These are phyloP conservation scores for Tokudaia muenninki DNA, from an alignment of 2,797 vertebrate genomes.

Conservation along the genomic window DNA sequence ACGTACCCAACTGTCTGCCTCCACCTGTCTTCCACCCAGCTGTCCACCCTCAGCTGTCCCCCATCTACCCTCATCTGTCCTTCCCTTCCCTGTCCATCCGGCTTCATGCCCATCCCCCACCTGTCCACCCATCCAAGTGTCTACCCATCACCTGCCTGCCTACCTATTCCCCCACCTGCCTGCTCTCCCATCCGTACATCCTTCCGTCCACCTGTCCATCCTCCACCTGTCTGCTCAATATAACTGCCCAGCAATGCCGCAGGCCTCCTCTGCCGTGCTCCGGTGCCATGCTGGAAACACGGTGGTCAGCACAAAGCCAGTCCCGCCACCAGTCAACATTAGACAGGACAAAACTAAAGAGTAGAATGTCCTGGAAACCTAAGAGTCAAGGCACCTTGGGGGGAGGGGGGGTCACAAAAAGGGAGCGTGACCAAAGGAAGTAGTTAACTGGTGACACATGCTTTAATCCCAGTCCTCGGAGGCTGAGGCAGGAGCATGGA, in stretches of 20 bases:
- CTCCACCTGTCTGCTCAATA: accelerated
- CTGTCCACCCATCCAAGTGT: background rate
- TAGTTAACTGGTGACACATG: background rate
- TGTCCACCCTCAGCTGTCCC: background rate
- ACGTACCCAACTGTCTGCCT: background rate
- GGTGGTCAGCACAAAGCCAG: background rate
- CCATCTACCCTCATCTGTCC: background rate
- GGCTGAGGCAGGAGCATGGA: background rate
- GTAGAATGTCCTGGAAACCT: background rate
- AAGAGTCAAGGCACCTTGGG: background rate
- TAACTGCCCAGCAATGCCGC: accelerated
- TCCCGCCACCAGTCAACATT: accelerated
- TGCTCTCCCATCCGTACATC: background rate
- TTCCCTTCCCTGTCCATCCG: background rate
- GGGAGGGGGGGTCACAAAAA: background rate
- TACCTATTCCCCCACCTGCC: background rate
- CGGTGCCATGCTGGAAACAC: background rate
- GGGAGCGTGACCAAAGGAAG: background rate
- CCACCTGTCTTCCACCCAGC: background rate
- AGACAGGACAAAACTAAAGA: background rate
- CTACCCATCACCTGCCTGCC: background rate
- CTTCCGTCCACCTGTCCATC: background rate
- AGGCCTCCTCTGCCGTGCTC: background rate
- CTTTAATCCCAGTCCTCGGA: background rate
- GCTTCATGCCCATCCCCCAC: background rate